Base-by-base conservation (phyloP, 2,797 vertebrate species). In the Molothrus aeneus region DNA sequence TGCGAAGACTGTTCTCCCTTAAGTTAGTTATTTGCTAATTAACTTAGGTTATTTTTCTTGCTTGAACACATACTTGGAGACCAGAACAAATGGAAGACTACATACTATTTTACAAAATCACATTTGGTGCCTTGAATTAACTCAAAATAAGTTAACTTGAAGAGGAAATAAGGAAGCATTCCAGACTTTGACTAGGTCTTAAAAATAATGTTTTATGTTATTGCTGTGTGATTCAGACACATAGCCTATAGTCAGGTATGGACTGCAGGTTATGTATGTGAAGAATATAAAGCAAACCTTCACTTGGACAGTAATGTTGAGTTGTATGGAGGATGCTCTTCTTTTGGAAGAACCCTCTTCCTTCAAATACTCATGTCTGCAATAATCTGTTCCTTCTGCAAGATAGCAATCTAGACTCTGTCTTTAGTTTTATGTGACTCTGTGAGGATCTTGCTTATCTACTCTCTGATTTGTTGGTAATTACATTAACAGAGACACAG, bases 1-100 rank as follows among this genome's bases (percentile, higher is more conserved):
- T 88, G 40, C 54, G 43, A 78, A 38, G 42, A 51, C 42, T 69
- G 16, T 84, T 95, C 31, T 78, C 53, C 50, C 75, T 93, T 57
- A 64, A 68, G 65, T 83, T 91, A 71, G 32, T 66, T 83, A 68
- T 74, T 90, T 93, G 54, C 61, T 90, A 93, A 95, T 94, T 93
- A 93, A 63, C 68, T 65, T 65, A 7, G 50, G 28, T 70, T 91
- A 78, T 88, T 95, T 93, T 93, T 81, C 70, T 60, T 87, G 74
- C 84, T 91, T 89, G 88, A 93, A 66, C 21, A 63, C 42, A 26
- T 53, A 54, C 31, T 65, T 79, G 63, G 56, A 80, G 71, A 84
- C 80, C 60, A 77, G 78, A 93, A 92, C 38, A 87, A 92, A 82
- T 82, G 29, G 64, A 69, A 84, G 36, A 32, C n/a, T 71, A 53